Evolutionary conservation across 1,140 invertebrate species (phyloP).

Genomic region (Drosophila ogumai): DNA sequence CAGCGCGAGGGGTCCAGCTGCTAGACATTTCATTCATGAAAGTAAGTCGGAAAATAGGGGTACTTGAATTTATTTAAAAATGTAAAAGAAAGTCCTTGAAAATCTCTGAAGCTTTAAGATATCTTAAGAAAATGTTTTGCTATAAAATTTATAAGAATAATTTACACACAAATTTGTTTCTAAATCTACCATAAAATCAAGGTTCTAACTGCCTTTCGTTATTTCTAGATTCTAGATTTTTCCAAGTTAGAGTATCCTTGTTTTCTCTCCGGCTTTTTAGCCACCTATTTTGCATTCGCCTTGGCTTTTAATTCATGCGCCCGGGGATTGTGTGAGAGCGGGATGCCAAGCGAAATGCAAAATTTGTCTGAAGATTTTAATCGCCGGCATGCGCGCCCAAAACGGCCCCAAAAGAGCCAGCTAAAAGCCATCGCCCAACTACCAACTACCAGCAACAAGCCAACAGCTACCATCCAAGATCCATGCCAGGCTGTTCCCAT

Average conservation of each 20-base stretch:
- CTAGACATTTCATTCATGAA: constrained; percentile 1
- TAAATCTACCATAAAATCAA: neutral
- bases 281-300: neutral
- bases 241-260: constrained; percentile 16
- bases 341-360: constrained; percentile 79
- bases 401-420: constrained; percentile 64
- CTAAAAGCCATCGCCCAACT: constrained; percentile 14
- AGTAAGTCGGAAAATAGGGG: too few relatives aligned
- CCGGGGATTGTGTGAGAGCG: constrained; percentile 59
- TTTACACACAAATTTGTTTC: neutral
- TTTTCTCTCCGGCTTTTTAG: neutral
- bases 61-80: neutral
- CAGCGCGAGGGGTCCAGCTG: neutral
- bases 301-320: constrained; percentile 74
- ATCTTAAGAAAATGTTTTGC: neutral
- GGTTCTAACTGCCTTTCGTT: neutral
- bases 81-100: neutral
- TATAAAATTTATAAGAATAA: neutral
- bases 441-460: constrained; percentile 13
- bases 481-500: constrained; percentile 67
- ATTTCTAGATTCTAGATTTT: neutral
- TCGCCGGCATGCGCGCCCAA: constrained; percentile 78
- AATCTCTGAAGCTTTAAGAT: neutral
- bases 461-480: constrained; percentile 45
- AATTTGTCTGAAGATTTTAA: constrained; percentile 84